These are phyloP conservation scores for Triops cancriformis DNA, from an alignment of 1,140 invertebrate species.

Conservation along the genomic window DNA sequence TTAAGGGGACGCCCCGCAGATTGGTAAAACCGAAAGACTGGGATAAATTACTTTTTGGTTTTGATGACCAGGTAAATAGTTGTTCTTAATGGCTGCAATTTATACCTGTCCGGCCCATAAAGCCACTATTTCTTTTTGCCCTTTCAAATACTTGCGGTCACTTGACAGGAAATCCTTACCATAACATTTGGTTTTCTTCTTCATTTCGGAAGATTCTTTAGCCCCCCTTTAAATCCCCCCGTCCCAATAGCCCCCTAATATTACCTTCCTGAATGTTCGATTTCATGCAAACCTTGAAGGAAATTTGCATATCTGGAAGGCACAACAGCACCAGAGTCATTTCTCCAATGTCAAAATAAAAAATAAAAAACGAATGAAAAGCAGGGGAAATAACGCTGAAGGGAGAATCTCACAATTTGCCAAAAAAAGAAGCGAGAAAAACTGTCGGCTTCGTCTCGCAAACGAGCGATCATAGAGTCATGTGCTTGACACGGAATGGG, in stretches of 20 bases:
- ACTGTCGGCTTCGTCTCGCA: not conserved
- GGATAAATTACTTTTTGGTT: conserved; percentile 11
- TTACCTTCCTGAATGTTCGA: no score
- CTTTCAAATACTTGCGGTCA: not conserved
- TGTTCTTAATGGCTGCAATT: conserved; percentile 4
- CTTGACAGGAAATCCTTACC: conserved; percentile 2
- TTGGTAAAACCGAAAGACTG: conserved; percentile 13
- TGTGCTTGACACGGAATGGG: conserved; percentile 4
- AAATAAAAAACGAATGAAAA: no score
- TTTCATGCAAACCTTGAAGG: no score
- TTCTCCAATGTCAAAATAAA: no score
- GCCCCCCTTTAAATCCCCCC: not conserved
- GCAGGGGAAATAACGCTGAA: no score
- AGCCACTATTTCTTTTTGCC: not conserved
- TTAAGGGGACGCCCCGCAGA: not conserved
- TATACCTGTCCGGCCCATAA: not conserved
- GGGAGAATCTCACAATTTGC: not conserved
- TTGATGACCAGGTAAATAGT: conserved; percentile 4
- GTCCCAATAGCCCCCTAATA: no score
- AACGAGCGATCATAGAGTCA: not conserved
- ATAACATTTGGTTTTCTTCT: not conserved
- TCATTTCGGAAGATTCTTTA: not conserved
- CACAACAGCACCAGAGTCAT: no score
- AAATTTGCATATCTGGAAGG: no score
- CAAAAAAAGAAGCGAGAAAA: not conserved